Evolutionary conservation across 2,113 vertebrate species (phyloP), one percentile per base, ranked within the genome.

Genomic region (Emydocephalus ijimae): DNA sequence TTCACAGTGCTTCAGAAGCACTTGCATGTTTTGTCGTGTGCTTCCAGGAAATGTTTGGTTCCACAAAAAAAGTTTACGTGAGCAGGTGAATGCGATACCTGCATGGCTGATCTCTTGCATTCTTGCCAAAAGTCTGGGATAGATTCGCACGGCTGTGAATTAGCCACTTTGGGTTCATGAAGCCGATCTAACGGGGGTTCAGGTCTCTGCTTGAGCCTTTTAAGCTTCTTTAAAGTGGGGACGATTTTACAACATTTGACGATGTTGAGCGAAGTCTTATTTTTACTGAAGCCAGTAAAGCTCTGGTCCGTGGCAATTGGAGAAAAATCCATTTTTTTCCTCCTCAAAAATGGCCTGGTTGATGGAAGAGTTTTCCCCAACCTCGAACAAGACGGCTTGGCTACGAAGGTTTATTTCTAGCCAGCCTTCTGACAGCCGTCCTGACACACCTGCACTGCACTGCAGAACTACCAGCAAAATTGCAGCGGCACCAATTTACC

Each of bases 61-160:
- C 43, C 1, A 50, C 15, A 26, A 52, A n/a, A 81, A 87, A 39
- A 50, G 3, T 56, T 54, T 20, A 14, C 5, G 11, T 81, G 34
- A 23, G 9, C 56, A 74, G 23, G 50, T 6, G 8, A 55, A 92
- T 9, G 14, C 1, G 14, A 43, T 14, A 5, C 20, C n/a, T n/a
- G 3, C 7, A 3, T 39, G 64, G 29, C 64, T n/a, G 29, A 69
- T 69, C 64, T 64, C 61, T 29, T 69, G 34, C 56, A 15, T 45
- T 24, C 18, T 50, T 91, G 26, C 29, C 6, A 92, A 64, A 56
- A 34, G 24, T 74, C 55, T 43, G 15, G 29, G 92, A 95, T 91
- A 91, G 90, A 39, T 91, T 88, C 54, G 90, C 92, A 93, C 92
- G 95, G 94, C 92, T 89, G 87, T 34, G 52, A 21, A 29, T 39